Percentiles rank a stretch among this genome's conserved stretches.
phyloP scores from a whole-genome alignment of 2,113 vertebrate species.

The Neodontobutis hainanensis region DNA sequence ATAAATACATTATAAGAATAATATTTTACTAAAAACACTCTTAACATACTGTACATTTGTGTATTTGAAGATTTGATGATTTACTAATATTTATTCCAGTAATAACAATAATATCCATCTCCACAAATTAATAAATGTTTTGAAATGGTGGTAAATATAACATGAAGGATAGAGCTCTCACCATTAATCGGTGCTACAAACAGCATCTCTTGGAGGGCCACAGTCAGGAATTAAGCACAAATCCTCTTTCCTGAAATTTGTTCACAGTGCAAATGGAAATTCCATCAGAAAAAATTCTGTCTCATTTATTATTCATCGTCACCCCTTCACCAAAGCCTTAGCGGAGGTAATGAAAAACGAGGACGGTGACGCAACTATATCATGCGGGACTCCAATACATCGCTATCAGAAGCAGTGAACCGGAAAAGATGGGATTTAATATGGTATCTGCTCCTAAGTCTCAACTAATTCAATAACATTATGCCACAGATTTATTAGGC shows the following conservation, averaged over 20 bases:
- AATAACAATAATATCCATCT: constrained; percentile 30
- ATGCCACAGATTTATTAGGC: constrained; percentile 68
- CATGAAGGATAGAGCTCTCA: constrained; percentile 52
- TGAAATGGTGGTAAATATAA: constrained; percentile 62
- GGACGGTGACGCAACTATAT: constrained; percentile 68
- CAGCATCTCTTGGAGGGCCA: constrained; percentile 68
- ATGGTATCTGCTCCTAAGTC: constrained; percentile 62
- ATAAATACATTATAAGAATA: no score
- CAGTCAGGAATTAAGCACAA: constrained; percentile 70
- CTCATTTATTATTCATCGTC: constrained; percentile 79
- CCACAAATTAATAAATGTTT: constrained; percentile 49
- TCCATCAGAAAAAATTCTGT: constrained; percentile 74
- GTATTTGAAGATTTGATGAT: constrained; percentile 38
- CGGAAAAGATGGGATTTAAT: constrained; percentile 74
- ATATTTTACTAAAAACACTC: constrained; percentile 26
- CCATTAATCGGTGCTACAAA: constrained; percentile 68
- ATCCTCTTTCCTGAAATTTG: constrained; percentile 75
- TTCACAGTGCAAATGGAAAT: constrained; percentile 77
- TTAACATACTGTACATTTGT: constrained; percentile 16
- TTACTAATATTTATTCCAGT: constrained; percentile 39
- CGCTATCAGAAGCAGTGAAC: constrained; percentile 65
- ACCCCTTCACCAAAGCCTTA: constrained; percentile 39
- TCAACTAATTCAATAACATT: constrained; percentile 78
- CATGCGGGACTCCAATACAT: constrained; percentile 69
- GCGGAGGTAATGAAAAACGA: constrained; percentile 64